phyloP scores from a whole-genome alignment of 37 sponge, comb jelly and placozoan genomes.

The Cliona cf. orientalis region DNA sequence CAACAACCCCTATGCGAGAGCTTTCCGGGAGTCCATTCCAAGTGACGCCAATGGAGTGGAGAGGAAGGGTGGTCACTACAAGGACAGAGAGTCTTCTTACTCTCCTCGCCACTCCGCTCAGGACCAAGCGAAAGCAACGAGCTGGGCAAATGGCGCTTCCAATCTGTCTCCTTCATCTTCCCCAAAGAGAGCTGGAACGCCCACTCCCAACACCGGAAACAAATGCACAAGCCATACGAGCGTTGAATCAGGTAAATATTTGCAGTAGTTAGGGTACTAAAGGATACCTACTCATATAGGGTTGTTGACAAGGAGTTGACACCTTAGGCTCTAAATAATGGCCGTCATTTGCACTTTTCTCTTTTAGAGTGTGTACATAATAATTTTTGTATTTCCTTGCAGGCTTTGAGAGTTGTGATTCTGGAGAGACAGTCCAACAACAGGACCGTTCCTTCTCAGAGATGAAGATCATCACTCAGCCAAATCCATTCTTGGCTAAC shows the following conservation, averaged over 20 bases:
- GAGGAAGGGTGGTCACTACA: conserved; percentile 41
- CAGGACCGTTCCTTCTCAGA: neutral
- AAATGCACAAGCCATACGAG: conserved; percentile 11
- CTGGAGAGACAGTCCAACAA: neutral
- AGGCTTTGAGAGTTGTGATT: conserved; percentile 25
- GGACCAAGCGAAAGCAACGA: neutral
- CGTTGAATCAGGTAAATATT: conserved; percentile 19
- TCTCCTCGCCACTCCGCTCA: neutral
- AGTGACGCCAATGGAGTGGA: conserved; percentile 11
- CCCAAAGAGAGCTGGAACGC: too few species aligned
- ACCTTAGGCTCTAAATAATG: neutral
- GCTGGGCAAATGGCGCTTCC: too few species aligned
- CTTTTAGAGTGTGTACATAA: neutral
- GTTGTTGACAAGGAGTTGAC: neutral
- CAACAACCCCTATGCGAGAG: conserved; percentile 74
- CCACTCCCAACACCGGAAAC: too few species aligned
- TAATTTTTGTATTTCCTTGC: neutral
- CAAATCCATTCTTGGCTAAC: neutral
- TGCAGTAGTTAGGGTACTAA: neutral
- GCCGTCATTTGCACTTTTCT: neutral
- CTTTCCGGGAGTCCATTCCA: conserved; percentile 60
- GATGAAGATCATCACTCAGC: neutral
- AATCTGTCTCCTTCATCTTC: neutral
- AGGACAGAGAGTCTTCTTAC: neutral
- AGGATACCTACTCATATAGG: neutral